These are phyloP conservation scores for Scaptomyza flava DNA, from an alignment of 2,888 invertebrate genomes.

Conservation along the genomic window DNA sequence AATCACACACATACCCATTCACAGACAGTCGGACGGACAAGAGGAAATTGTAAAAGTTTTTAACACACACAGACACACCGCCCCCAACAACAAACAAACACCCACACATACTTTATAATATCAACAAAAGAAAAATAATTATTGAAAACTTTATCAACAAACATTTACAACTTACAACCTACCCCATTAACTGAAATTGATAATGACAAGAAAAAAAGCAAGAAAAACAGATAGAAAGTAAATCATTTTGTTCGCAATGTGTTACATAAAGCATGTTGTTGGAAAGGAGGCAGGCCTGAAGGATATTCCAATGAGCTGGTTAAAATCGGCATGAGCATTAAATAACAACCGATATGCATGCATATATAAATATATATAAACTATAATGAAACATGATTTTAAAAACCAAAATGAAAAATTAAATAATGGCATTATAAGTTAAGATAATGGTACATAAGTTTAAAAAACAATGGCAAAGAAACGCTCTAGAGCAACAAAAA, in stretches of 20 bases:
- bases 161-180: slow-evolving; percentile 58
- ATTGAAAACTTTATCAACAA: slow-evolving; percentile 61
- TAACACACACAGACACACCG: slow-evolving; percentile 35
- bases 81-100: not conserved
- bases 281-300: slow-evolving; percentile 31
- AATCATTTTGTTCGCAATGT: slow-evolving; percentile 33
- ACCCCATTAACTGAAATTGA: slow-evolving; percentile 45
- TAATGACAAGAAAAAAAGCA: slow-evolving; percentile 30
- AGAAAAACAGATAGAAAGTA: not conserved
- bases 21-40: slow-evolving; percentile 39
- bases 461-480: slow-evolving; percentile 84
- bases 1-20: slow-evolving; percentile 16
- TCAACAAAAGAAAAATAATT: slow-evolving; percentile 43
- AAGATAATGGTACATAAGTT: slow-evolving; percentile 79
- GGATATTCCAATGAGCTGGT: slow-evolving; percentile 55
- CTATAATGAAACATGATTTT: slow-evolving; percentile 72
- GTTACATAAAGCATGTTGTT: slow-evolving; percentile 34
- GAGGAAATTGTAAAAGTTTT: slow-evolving; percentile 64
- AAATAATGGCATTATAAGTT: slow-evolving; percentile 75
- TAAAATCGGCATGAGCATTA: slow-evolving; percentile 42
- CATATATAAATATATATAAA: slow-evolving; percentile 46
- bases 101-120: slow-evolving; percentile 22
- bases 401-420: slow-evolving; percentile 60
- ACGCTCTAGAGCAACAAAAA: slow-evolving; percentile 77
- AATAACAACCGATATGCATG: slow-evolving; percentile 55